These are phyloP conservation scores for Phrynocephalus versicolor DNA, from an alignment of 2,113 vertebrate species.

Conservation along the genomic window DNA sequence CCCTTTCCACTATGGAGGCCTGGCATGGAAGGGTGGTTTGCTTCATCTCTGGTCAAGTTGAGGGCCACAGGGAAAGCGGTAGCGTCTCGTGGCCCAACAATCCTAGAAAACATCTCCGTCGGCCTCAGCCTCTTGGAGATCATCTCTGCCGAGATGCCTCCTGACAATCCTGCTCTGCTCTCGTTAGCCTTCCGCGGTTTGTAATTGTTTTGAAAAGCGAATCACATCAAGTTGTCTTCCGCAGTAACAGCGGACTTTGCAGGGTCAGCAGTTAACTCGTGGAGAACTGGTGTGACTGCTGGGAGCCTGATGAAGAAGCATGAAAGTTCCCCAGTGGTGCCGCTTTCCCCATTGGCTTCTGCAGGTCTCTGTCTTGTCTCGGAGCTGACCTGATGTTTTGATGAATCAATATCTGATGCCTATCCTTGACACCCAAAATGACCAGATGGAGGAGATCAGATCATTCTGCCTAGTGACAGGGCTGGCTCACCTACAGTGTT, in stretches of 20 bases:
- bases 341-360: not conserved
- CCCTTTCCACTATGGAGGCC: too few relatives aligned
- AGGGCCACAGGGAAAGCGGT: constrained; percentile 31
- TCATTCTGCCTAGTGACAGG: too few relatives aligned
- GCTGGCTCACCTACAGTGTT: too few relatives aligned
- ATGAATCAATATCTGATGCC: too few relatives aligned
- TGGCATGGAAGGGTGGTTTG: too few relatives aligned
- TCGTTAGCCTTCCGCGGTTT: constrained; percentile 60
- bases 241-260: constrained; percentile 34
- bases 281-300: not conserved
- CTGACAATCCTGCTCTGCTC: constrained; percentile 65
- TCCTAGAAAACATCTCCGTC: constrained; percentile 67
- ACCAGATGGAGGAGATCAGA: too few relatives aligned
- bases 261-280: constrained; percentile 10
- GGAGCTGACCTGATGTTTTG: too few relatives aligned
- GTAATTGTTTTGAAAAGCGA: constrained; percentile 64
- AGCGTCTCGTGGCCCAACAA: constrained; percentile 63
- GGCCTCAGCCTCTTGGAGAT: constrained; percentile 45
- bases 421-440: too few relatives aligned
- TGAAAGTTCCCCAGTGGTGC: too few relatives aligned
- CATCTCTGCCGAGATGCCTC: constrained; percentile 54
- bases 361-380: not conserved
- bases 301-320: not conserved
- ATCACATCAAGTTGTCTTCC: constrained; percentile 59
- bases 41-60: too few relatives aligned